phyloP scores from a whole-genome alignment of 2,113 vertebrate genomes.

The Larimichthys crocea region DNA sequence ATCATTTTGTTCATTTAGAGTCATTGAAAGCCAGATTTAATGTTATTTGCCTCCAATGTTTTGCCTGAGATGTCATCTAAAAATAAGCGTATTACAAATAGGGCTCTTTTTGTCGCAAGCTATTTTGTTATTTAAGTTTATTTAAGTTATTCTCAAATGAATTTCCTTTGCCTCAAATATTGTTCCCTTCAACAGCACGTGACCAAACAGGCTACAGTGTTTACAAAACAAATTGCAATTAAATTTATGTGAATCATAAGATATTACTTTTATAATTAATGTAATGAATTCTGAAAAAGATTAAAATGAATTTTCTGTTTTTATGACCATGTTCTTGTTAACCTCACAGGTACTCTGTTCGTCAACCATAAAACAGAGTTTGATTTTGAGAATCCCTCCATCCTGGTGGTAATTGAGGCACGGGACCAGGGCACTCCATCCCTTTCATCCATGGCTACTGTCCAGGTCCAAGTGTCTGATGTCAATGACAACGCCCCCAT shows the following conservation, averaged over 20 bases:
- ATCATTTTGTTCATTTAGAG: constrained; percentile 54
- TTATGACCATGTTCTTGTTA: background rate
- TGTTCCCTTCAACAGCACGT: background rate
- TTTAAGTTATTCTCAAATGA: background rate
- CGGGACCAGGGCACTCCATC: constrained; percentile 88
- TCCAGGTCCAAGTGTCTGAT: constrained; percentile 92
- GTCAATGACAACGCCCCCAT: constrained; percentile 93
- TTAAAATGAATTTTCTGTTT: background rate
- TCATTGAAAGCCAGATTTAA: constrained; percentile 44
- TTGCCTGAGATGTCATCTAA: constrained; percentile 44
- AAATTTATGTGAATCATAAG: background rate
- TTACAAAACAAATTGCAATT: constrained; percentile 8
- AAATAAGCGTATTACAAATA: constrained; percentile 39
- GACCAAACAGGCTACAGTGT: background rate
- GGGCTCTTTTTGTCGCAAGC: constrained; percentile 10
- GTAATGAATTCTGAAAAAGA: constrained; percentile 1
- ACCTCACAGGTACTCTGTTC: constrained; percentile 87
- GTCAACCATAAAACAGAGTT: constrained; percentile 84
- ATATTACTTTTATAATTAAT: background rate
- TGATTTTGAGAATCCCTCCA: constrained; percentile 83
- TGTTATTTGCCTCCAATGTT: constrained; percentile 55
- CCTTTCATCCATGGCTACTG: constrained; percentile 86
- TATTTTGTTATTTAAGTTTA: background rate
- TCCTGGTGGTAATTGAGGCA: constrained; percentile 92
- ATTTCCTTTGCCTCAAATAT: constrained; percentile 19